Evolutionary conservation across 1,140 invertebrate species (phyloP), one percentile per base, ranked within the genome.

Genomic region (Drosophila ogumai): DNA sequence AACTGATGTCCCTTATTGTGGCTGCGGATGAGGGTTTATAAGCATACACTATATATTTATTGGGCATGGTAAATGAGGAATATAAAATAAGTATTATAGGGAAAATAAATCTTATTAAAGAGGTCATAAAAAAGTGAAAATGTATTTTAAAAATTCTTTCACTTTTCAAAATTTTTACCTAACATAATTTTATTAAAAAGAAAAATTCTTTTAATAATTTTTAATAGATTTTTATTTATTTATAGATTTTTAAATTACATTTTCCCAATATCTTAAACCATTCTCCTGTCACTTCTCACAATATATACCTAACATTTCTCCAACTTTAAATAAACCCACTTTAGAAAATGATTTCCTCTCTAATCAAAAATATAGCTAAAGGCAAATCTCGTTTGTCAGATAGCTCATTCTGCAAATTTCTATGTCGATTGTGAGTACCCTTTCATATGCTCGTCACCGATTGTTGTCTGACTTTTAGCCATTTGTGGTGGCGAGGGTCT

Each of bases 401-500:
- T 31, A 67, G 38, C n/a, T 63, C 31, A 68, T 59, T 46, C 19
- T 25, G n/a, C 1, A 34, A 22, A 71, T 72, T 71, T 71, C 66
- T 47, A 69, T 72, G 50, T n/a, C 8, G 34, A 22, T 17, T 57
- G 3, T 58, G 0, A 43, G 50, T 15, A 36, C 31, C 31, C 47
- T 58, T 34, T 46, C 47, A 50, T 59, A 25, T 59, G 28, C 52
- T 59, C 68, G 57, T 72, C 69, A 73, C n/a, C 69, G 67, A 59
- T 72, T 59, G 69, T 59, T 73, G 54, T 58, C 55, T 50, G 68
- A 72, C 66, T 72, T 47, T 72, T 72, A 58, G 52, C 68, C 52
- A 72, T 71, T 59, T 72, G 69, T 43, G 69, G 69, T 57, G 31
- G 68, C 19, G 41, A 19, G 41, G 32, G 65, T 46, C 65, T 57